phyloP scores from a whole-genome alignment of 2,797 vertebrate genomes.

The Tadarida brasiliensis region DNA sequence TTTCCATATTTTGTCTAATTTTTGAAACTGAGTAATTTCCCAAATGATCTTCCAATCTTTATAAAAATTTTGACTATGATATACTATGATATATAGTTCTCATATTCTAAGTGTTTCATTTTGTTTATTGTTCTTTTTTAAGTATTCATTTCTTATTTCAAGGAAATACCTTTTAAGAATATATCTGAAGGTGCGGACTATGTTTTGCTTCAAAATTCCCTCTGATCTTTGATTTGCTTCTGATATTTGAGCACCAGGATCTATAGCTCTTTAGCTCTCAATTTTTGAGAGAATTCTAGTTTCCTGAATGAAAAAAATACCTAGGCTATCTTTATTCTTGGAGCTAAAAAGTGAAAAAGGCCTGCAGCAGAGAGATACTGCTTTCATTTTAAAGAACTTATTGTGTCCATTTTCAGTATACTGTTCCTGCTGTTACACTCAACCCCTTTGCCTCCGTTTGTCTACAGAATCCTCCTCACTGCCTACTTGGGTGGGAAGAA shows the following conservation, averaged over 20 bases:
- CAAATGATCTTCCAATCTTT: conserved; percentile 20
- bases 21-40: neutral
- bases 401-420: neutral
- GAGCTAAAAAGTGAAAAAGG: neutral
- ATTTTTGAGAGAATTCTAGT: neutral
- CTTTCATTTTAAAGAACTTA: neutral
- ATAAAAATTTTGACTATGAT: neutral
- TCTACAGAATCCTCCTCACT: neutral
- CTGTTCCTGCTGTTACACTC: neutral
- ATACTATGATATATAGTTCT: neutral
- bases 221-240: neutral
- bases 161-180: neutral
- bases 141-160: neutral
- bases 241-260: neutral
- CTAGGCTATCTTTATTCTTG: neutral
- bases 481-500: neutral
- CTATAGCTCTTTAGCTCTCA: neutral
- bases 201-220: neutral
- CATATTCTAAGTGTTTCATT: neutral
- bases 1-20: neutral
- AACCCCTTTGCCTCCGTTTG: neutral
- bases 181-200: neutral
- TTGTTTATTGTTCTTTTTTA: neutral
- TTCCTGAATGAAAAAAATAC: neutral
- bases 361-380: neutral